Evolutionary conservation across 2,888 invertebrate genomes (phyloP), one percentile per base, ranked within the genome.

Genomic region (Rhogogaster chlorosoma): DNA sequence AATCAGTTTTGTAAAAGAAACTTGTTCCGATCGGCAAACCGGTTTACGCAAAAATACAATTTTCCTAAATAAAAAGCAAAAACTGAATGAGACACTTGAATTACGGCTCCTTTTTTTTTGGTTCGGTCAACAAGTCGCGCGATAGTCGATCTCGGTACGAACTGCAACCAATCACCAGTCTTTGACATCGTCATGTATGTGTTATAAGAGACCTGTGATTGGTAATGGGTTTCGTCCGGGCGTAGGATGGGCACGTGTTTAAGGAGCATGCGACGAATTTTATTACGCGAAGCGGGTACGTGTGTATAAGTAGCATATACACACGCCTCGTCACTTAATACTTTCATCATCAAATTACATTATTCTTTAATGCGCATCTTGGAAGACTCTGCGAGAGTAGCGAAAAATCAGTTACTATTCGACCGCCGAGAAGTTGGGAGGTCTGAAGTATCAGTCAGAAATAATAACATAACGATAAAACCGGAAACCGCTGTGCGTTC

Each of bases 291-390:
- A 26, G 61, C 26, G 12, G 10, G 61, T 26, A 26, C 26, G 18
- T 70, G 70, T 36, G 32, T 70, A 5, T 32, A 22, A 18, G 22
- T 67, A 12, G 9, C 5, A 70, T 18, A 0, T 70, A 6, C 4
- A 70, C 32, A 15, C 29, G 4, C 36, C 64, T 64, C 22, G 29
- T 32, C 10, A 1, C 67, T 67, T 67, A 0, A n/a, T 70, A 36
- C 70, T n/a, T 70, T 10, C 32, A 15, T 29, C 61, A 26, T 70
- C 70, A 70, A n/a, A 70, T 70, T 70, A 70, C 36, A 70, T 70
- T 70, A 70, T 70, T 70, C 36, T 29, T n/a, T 70, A 70, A 70
- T 70, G 70, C 18, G 36, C 70, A 70, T 70, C 70, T 36, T n/a
- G 7, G 6, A 36, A 6, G 26, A 29, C 70, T 36, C 70, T 18